These are phyloP conservation scores for Junco hyemalis DNA, from an alignment of 2,113 vertebrate species.

Conservation along the genomic window DNA sequence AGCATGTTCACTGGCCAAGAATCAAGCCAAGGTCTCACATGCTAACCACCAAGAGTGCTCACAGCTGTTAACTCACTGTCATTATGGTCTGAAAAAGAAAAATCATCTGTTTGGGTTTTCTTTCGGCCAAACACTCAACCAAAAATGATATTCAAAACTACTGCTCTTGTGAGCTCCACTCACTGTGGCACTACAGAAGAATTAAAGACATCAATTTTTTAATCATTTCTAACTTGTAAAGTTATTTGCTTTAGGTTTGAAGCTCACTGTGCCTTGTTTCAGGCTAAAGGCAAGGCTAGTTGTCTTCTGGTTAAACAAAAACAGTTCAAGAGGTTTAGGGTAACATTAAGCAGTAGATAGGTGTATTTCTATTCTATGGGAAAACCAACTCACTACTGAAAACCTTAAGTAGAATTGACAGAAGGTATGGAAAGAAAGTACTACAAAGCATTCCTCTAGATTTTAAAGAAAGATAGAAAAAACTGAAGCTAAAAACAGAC, in stretches of 20 bases:
- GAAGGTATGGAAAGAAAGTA: not conserved
- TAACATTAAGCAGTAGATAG: not conserved
- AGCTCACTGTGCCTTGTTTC: not conserved
- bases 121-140: not conserved
- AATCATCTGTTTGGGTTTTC: not conserved
- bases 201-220: not conserved
- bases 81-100: constrained; percentile 27
- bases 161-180: not conserved
- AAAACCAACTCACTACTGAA: not conserved
- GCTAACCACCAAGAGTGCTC: not conserved
- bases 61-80: not conserved
- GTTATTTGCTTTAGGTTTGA: not conserved
- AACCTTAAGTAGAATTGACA: constrained; percentile 18
- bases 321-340: not conserved
- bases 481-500: not conserved
- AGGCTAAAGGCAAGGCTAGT: not conserved
- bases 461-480: constrained; percentile 12
- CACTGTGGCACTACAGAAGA: not conserved
- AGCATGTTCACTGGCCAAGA: not conserved
- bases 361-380: not conserved
- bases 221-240: not conserved
- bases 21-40: not conserved
- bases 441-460: constrained; percentile 37
- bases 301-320: not conserved
- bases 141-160: not conserved